Conservation (phyloP, 1,140 invertebrate genomes). For the Trachymyrmex cornetzi region DNA sequence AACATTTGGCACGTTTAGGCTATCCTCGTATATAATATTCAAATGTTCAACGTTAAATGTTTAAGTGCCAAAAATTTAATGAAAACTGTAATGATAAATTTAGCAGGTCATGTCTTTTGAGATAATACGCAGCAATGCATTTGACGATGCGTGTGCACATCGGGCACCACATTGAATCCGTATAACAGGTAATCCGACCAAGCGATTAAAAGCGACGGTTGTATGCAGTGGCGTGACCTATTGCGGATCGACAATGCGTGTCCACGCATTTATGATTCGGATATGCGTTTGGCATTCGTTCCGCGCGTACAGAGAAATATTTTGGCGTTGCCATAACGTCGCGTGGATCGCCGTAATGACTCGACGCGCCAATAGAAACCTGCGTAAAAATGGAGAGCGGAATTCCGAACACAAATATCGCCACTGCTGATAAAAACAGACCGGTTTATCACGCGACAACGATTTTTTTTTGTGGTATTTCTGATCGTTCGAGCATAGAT, state of each 20-base stretch:
- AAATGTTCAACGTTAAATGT: slow-evolving; percentile 4
- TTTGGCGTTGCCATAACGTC: slow-evolving; percentile 43
- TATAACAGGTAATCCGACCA: slow-evolving; percentile 59
- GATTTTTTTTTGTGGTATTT: slow-evolving; percentile 45
- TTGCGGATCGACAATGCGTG: slow-evolving; percentile 67
- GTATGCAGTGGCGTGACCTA: slow-evolving; percentile 51
- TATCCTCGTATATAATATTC: not conserved
- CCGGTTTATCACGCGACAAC: slow-evolving; percentile 47
- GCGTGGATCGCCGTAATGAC: slow-evolving; percentile 31
- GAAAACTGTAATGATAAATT: slow-evolving; percentile 55
- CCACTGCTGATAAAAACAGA: slow-evolving; percentile 37
- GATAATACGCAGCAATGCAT: slow-evolving; percentile 55
- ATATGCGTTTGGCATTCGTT: slow-evolving; percentile 59
- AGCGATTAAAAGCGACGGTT: slow-evolving; percentile 64
- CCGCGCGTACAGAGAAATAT: slow-evolving; percentile 47
- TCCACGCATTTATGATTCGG: slow-evolving; percentile 68
- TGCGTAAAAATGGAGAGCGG: slow-evolving; percentile 33
- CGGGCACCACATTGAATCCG: slow-evolving; percentile 22
- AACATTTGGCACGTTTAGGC: not conserved
- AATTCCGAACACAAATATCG: slow-evolving; percentile 32
- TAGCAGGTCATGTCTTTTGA: slow-evolving; percentile 48
- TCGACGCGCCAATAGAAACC: slow-evolving; percentile 6
- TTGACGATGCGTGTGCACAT: slow-evolving; percentile 52
- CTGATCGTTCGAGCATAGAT: slow-evolving; percentile 41
- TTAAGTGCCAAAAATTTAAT: slow-evolving; percentile 39